Evolutionary conservation across 2,888 invertebrate genomes (phyloP), one percentile per base, ranked within the genome.

Genomic region (Aelia acuminata): DNA sequence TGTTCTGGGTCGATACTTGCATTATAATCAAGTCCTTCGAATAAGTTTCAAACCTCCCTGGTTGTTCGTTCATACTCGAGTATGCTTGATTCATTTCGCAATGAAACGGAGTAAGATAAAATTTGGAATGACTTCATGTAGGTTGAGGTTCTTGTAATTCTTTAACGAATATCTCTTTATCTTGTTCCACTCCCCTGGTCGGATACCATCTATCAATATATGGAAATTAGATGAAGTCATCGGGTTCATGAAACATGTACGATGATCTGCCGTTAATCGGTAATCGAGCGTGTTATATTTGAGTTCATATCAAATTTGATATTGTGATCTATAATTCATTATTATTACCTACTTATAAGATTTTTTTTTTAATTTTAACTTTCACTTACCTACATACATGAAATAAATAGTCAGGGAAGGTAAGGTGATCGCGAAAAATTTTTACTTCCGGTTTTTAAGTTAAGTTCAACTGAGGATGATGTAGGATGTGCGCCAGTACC

Each of bases 141-240:
- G 63, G 63, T 35, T 15, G 31, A 70, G 63, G 63, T 70, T 70
- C 63, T 70, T 70, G 63, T 70, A 70, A 70, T 70, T 70, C 63
- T 35, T 70, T 70, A 70, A 70, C 35, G 63, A 70, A 70, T 70
- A 70, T 70, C 63, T 70, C 63, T 70, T 70, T 70, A 70, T 70
- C 63, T 70, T 70, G 63, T 35, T 35, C 31, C 63, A 70, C 63
- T 35, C 63, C 35, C 63, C 31, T 70, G 8, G 63, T 18, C 35
- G 31, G 63, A 70, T 70, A 70, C 31, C 63, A 70, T 70, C 63
- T 70, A 70, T 70, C 63, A 70, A 70, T 35, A 70, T 70, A 70
- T 70, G 63, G 63, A 70, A 70, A 70, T 31, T 13, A 70, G 63
- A 70, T 70, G 63, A 70, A 70, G 63, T 70, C 63, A 70, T 70